phyloP scores from a whole-genome alignment of 2,113 vertebrate genomes.

The Channa argus region DNA sequence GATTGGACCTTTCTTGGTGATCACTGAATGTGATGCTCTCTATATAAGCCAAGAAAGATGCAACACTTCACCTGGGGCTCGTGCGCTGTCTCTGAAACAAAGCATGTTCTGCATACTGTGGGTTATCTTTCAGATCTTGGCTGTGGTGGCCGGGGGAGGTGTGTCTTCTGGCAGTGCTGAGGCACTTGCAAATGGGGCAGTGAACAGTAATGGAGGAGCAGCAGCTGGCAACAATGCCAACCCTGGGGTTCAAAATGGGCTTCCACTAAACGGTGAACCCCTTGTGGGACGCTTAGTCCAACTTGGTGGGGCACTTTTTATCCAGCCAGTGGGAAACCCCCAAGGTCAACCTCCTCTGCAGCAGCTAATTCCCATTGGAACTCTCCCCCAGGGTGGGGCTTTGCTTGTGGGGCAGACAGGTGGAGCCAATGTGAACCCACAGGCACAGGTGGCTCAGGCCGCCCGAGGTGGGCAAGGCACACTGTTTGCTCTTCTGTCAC shows the following conservation, averaged over 20 bases:
- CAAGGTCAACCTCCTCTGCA: slow-evolving; percentile 51
- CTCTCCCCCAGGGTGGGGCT: slow-evolving; percentile 55
- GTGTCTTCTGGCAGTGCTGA: slow-evolving; percentile 76
- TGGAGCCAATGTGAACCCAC: slow-evolving; percentile 49
- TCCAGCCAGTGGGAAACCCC: slow-evolving; percentile 68
- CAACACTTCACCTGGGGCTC: slow-evolving; percentile 19
- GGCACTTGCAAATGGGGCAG: slow-evolving; percentile 55
- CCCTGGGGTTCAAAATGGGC: slow-evolving; percentile 55
- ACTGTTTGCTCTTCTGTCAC: slow-evolving; percentile 61
- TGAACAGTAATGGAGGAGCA: slow-evolving; percentile 55
- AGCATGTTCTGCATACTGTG: slow-evolving; percentile 70
- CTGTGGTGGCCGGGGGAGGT: slow-evolving; percentile 59
- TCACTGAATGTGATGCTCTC: slow-evolving; percentile 11
- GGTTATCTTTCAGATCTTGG: slow-evolving; percentile 62
- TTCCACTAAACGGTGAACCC: slow-evolving; percentile 54
- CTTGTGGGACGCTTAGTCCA: slow-evolving; percentile 67
- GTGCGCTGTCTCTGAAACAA: slow-evolving; percentile 29
- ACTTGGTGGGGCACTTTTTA: slow-evolving; percentile 62
- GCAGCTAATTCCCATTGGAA: slow-evolving; percentile 60
- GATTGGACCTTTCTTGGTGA: slow-evolving; percentile 64
- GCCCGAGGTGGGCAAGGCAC: slow-evolving; percentile 48
- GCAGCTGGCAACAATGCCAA: slow-evolving; percentile 62
- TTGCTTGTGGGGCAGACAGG: slow-evolving; percentile 54
- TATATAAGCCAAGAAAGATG: slow-evolving; percentile 64
- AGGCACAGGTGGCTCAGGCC: slow-evolving; percentile 46